A percentile compares a stretch with the other conserved stretches of the same genome.
These are phyloP conservation scores for Eumacrocentrus americanus DNA, from an alignment of 2,888 invertebrate genomes.

Conservation along the genomic window DNA sequence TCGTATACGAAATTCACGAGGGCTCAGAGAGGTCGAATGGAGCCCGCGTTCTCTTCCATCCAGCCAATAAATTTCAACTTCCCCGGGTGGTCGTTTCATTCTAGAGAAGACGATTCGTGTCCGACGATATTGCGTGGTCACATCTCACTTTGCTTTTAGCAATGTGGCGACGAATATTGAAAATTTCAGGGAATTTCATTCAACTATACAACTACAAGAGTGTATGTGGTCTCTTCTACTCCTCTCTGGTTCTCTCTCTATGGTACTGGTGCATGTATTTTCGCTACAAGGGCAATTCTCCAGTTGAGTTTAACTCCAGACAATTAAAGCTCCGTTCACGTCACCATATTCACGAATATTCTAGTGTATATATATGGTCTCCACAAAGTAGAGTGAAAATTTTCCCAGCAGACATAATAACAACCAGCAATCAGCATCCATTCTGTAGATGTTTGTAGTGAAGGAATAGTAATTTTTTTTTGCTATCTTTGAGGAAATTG, in stretches of 20 bases:
- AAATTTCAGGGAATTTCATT: background rate
- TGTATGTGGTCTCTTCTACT: background rate
- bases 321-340: conserved; percentile 7
- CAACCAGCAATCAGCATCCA: too few relatives aligned
- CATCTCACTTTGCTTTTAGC: background rate
- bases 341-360: too few relatives aligned
- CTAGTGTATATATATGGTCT: too few relatives aligned
- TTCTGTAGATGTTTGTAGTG: too few relatives aligned
- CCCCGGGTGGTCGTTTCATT: background rate
- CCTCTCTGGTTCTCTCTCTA: too few relatives aligned
- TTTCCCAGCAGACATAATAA: too few relatives aligned
- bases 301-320: conserved; percentile 13
- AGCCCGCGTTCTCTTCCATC: background rate
- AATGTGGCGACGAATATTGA: background rate
- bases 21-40: background rate
- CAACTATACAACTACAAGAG: background rate
- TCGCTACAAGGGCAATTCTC: conserved; percentile 11
- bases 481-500: too few relatives aligned
- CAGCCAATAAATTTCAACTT: conserved; percentile 17
- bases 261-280: too few relatives aligned
- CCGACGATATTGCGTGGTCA: background rate
- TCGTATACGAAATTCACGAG: conserved; percentile 10
- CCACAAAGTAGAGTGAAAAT: too few relatives aligned
- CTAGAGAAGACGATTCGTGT: background rate
- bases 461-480: too few relatives aligned